Evolutionary conservation across 1,140 invertebrate species (phyloP).

Genomic region (Argopecten irradians): DNA sequence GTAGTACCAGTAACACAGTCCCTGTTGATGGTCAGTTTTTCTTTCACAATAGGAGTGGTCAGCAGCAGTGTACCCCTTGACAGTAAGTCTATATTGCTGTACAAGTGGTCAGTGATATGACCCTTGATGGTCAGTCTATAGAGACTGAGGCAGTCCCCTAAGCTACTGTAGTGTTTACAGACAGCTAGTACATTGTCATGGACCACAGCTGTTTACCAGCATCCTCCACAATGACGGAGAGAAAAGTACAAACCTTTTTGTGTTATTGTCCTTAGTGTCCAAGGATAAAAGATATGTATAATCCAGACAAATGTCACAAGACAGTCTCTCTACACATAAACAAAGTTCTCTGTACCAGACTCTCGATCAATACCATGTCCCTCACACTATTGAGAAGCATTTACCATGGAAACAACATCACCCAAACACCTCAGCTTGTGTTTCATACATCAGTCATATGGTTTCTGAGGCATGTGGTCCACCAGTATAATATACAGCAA

Average conservation of each 20-base stretch:
- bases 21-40: too few species aligned
- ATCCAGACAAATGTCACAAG: slow-evolving; percentile 9
- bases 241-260: not conserved
- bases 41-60: not conserved
- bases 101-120: too few species aligned
- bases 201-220: not conserved
- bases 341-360: not conserved
- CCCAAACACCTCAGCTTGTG: not conserved
- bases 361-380: not conserved
- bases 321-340: not conserved
- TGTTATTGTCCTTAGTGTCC: not conserved
- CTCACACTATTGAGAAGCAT: not conserved
- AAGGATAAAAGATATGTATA: not conserved
- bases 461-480: not conserved
- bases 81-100: too few species aligned
- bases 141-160: not conserved
- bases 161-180: not conserved
- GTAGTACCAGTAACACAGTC: too few species aligned
- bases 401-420: not conserved
- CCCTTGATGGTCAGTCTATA: too few species aligned
- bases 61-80: not conserved
- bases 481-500: not conserved
- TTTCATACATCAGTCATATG: not conserved
- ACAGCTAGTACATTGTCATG: not conserved
- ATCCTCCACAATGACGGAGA: not conserved